phyloP scores from a whole-genome alignment of 37 sponge, comb jelly and placozoan species.

The Petrosia ficiformis region DNA sequence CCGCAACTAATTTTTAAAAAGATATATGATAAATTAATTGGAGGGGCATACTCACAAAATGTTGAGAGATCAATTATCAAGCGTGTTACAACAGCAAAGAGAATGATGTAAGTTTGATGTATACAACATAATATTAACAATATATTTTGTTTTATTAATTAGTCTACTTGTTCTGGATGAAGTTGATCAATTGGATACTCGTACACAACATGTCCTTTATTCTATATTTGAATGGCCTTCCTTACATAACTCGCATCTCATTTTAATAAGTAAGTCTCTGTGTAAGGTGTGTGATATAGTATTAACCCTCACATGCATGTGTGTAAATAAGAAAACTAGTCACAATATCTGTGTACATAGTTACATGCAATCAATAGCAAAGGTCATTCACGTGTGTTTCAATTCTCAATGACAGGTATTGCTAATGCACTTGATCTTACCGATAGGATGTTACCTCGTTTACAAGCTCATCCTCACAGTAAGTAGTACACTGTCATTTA shows the following conservation, averaged over 20 bases:
- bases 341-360: too few relatives aligned
- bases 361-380: too few relatives aligned
- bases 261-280: conserved; percentile 62
- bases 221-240: conserved; percentile 86
- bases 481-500: conserved; percentile 22
- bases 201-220: conserved; percentile 80
- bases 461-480: conserved; percentile 46
- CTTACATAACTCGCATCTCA: conserved; percentile 61
- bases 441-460: conserved; percentile 72
- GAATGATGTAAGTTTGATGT: conserved; percentile 51
- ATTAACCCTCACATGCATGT: background rate
- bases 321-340: too few relatives aligned
- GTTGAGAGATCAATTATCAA: background rate
- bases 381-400: too few relatives aligned
- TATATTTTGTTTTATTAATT: background rate
- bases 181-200: conserved; percentile 73
- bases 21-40: conserved; percentile 11
- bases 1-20: conserved; percentile 40
- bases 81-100: conserved; percentile 30
- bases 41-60: background rate
- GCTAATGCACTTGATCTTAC: conserved; percentile 88
- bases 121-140: background rate
- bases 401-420: conserved; percentile 50
- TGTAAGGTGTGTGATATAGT: background rate
- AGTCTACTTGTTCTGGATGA: conserved; percentile 90